These are phyloP conservation scores for Tigriopus japonicus DNA, from an alignment of 1,140 invertebrate genomes.

Conservation along the genomic window DNA sequence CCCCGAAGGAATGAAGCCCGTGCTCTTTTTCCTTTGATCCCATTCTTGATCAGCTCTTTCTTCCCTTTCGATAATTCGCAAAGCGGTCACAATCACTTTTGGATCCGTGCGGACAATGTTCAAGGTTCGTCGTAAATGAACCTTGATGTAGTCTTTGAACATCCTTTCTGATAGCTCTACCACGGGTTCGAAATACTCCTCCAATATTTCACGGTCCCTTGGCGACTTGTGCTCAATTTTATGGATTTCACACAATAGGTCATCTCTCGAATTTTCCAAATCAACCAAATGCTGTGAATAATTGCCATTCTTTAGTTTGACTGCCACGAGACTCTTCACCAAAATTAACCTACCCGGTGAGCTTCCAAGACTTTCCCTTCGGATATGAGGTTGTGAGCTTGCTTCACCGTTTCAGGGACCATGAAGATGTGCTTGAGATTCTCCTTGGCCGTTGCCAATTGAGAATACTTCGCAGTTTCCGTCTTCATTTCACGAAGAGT, in stretches of 20 bases:
- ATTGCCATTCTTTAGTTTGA: not conserved
- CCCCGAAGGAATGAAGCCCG: conserved; percentile 75
- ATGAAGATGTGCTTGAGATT: conserved; percentile 97
- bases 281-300: conserved; percentile 56
- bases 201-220: conserved; percentile 72
- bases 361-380: conserved; percentile 88
- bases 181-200: conserved; percentile 89
- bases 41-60: conserved; percentile 72
- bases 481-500: conserved; percentile 65
- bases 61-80: conserved; percentile 90
- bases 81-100: conserved; percentile 80
- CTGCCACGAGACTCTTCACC: not conserved
- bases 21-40: conserved; percentile 46
- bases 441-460: conserved; percentile 92
- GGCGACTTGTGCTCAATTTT: conserved; percentile 75
- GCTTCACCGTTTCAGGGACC: conserved; percentile 84
- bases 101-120: conserved; percentile 89
- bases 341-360: conserved; percentile 42
- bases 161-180: conserved; percentile 71
- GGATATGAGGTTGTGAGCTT: conserved; percentile 78
- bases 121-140: conserved; percentile 70
- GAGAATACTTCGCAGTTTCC: conserved; percentile 79
- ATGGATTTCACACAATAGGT: conserved; percentile 81
- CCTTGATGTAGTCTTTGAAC: conserved; percentile 39
- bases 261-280: conserved; percentile 86